Base-by-base conservation (phyloP, 2,797 vertebrate genomes). In the Amblyraja radiata region DNA sequence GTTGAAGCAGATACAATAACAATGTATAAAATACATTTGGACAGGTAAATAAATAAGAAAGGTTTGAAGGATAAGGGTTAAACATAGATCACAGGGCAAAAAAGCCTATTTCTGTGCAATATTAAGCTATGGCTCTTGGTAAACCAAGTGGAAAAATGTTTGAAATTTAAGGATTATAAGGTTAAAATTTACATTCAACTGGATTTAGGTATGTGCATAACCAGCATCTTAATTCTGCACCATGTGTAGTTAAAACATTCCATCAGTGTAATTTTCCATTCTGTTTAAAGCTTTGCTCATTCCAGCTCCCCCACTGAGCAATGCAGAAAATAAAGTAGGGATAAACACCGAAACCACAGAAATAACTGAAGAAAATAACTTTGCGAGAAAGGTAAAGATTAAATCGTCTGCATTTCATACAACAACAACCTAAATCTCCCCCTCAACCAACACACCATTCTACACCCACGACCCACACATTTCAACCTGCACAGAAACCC, bases 321-420 rank as follows among this genome's bases (percentile, higher is more conserved):
- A 95, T 95, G 96, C 95, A 96, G 96, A 97, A 96, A 96, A 98
- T 97, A 97, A 97, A 95, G 96, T 96, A 97, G 96, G 63, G 61
- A 61, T 96, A 96, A 97, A 96, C 94, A 97, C 96, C 95, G 95
- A n/a, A 86, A 28, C 54, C 90, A 54, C 36, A 58, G 46, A 92
- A 76, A 92, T 14, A 86, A n/a, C 28, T 25, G 63, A 92, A 14
- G 10, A 74, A 73, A 73, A 91, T 39, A 74, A 54, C 54, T 54
- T 74, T 46, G 65, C 73, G 28, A 6, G 8, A 73, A 25, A 25
- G 68, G 58, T 32, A 32, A 78, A 36, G 77, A 14, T 88, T n/a
- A 86, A 86, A 32, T 32, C 63, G 83, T 86, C 28, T n/a, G 63
- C 58, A 63, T 13, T 32, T 68, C 61, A 68, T n/a, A 16, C 68